Conservation (phyloP, 2,113 vertebrate genomes). For the Holacanthus passer region DNA sequence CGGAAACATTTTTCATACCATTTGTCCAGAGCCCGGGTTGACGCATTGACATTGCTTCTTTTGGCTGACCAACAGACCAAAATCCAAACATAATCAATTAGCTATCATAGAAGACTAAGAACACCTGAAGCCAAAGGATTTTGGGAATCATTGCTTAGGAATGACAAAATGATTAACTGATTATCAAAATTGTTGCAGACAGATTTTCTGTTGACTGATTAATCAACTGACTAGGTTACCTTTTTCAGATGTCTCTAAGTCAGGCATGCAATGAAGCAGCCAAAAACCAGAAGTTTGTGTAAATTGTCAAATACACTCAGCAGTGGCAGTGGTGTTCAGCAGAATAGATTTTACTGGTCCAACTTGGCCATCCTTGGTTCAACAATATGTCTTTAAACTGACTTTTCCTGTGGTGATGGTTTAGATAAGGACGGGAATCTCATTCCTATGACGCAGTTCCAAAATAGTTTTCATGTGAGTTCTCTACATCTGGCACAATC, state of each 20-base stretch:
- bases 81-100: neutral
- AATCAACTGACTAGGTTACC: neutral
- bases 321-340: conserved; percentile 1
- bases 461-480: conserved; percentile 7
- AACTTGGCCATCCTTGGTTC: neutral
- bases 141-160: neutral
- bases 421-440: conserved; percentile 29
- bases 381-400: conserved; percentile 20
- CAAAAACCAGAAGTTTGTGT: neutral
- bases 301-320: neutral
- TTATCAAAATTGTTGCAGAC: neutral
- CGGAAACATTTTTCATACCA: neutral
- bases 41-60: neutral
- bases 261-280: neutral
- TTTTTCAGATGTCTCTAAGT: neutral
- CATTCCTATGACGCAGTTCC: neutral
- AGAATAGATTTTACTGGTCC: conserved; percentile 12
- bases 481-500: neutral
- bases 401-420: conserved; percentile 48
- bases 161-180: neutral
- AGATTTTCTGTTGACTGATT: neutral
- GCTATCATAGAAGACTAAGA: neutral
- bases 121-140: neutral
- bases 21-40: neutral
- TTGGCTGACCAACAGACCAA: neutral